Percentiles rank a stretch among this genome's conserved stretches.
phyloP scores from a whole-genome alignment of 2,797 vertebrate genomes.

The Chrysocyon brachyurus region DNA sequence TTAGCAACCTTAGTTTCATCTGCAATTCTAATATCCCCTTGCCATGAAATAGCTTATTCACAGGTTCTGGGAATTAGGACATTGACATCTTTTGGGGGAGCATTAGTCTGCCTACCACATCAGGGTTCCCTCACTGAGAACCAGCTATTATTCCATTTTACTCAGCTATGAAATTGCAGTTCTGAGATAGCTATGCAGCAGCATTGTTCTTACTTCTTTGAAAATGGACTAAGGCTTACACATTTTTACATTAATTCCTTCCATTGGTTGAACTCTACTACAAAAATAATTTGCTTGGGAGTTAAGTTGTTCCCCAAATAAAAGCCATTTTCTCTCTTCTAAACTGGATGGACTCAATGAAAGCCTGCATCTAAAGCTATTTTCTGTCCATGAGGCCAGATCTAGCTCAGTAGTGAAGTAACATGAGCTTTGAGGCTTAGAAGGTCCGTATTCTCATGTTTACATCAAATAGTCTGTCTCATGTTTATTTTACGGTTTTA shows the following conservation, averaged over 20 bases:
- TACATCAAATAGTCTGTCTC: constrained; percentile 33
- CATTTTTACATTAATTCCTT: constrained; percentile 35
- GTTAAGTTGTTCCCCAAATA: neutral
- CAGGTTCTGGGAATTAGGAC: neutral
- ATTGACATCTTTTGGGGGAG: neutral
- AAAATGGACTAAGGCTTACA: neutral
- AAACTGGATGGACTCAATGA: neutral
- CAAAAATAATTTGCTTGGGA: constrained; percentile 45
- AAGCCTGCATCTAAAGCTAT: neutral
- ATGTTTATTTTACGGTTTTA: constrained; percentile 57
- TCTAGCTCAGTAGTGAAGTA: neutral
- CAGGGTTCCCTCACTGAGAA: neutral
- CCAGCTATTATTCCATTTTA: neutral
- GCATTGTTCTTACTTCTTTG: neutral
- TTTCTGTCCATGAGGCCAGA: neutral
- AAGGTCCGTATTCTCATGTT: neutral
- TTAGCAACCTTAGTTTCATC: neutral
- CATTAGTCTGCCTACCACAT: neutral
- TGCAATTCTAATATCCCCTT: neutral
- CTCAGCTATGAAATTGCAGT: neutral
- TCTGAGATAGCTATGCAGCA: neutral
- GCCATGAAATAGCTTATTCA: neutral
- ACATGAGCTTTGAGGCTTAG: neutral
- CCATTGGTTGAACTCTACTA: neutral
- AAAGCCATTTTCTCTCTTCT: neutral